Evolutionary conservation across 2,888 invertebrate species (phyloP), one percentile per base, ranked within the genome.

Genomic region (Dinocampus coccinellae): DNA sequence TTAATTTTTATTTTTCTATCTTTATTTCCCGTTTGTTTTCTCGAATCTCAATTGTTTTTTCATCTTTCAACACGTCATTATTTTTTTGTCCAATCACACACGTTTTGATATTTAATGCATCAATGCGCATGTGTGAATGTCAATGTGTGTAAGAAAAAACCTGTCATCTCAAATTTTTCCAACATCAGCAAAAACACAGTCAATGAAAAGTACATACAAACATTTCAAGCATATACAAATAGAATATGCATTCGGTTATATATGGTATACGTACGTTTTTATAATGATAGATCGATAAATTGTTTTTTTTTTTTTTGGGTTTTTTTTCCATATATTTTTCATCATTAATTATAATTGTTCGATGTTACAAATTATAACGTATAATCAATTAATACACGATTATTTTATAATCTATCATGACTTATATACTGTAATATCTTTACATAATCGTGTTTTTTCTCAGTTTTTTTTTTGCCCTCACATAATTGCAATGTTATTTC

Each of bases 171-270:
- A 57, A 61, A 77, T 75, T 75, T 78, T 61, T 75, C 67, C 77
- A 81, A 81, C 79, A 79, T 82, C 82, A 82, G 82, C 82, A 82
- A 82, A 58, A 82, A 82, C 77, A 78, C 81, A 80, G 80, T 82
- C 75, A 78, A 82, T 83, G 79, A 80, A 82, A 83, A 81, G 82
- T 29, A 29, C 29, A 29, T 80, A 77, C 76, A 76, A 63, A 70
- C 58, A 74, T 65, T 29, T 29, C n/a, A n/a, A n/a, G n/a, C n/a
- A n/a, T n/a, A n/a, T n/a, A n/a, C n/a, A n/a, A n/a, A n/a, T 53
- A 53, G 24, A 63, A 39, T 52, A 53, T 71, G 39, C 66, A 52
- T 29, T 57, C 36, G 34, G 58, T 58, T 70, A 60, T 53, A 53
- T 62, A 60, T 60, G 10, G 22, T 26, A 52, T 60, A 61, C 29